A percentile compares a stretch with the other conserved stretches of the same genome.
phyloP scores from a whole-genome alignment of 2,888 invertebrate genomes.

The Synergus laeviventris region DNA sequence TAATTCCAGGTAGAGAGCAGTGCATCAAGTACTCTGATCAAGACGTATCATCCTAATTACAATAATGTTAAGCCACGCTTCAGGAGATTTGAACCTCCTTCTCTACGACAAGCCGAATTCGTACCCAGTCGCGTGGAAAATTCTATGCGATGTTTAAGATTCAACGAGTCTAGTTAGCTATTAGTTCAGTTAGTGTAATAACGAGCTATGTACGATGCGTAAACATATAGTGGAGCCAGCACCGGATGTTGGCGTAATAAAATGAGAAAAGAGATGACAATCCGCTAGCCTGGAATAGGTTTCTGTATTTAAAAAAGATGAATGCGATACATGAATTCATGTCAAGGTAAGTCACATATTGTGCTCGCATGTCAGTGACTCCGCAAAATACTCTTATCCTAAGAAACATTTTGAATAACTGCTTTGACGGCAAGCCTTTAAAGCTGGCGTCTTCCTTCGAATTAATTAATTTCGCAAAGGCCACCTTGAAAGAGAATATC shows the following conservation, averaged over 20 bases:
- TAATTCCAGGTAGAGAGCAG: slow-evolving; percentile 8
- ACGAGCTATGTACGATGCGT: slow-evolving; percentile 32
- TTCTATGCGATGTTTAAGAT: slow-evolving; percentile 21
- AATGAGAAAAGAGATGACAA: slow-evolving; percentile 30
- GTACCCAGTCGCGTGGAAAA: slow-evolving; percentile 25
- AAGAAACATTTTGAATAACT: background rate
- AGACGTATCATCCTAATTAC: slow-evolving; percentile 26
- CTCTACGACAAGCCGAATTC: slow-evolving; percentile 30
- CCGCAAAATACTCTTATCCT: background rate
- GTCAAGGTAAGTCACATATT: slow-evolving; percentile 13
- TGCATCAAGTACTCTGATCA: slow-evolving; percentile 31
- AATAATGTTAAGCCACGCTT: slow-evolving; percentile 32
- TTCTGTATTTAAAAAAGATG: slow-evolving; percentile 9
- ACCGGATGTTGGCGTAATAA: slow-evolving; percentile 29
- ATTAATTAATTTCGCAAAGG: background rate
- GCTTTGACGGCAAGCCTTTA: background rate
- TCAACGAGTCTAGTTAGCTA: slow-evolving; percentile 19
- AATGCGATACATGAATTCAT: background rate
- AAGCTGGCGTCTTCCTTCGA: background rate
- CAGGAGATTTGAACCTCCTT: slow-evolving; percentile 22
- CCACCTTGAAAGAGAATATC: background rate
- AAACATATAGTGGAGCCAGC: slow-evolving; percentile 23
- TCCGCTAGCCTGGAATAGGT: slow-evolving; percentile 27
- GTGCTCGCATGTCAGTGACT: background rate
- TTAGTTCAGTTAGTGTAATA: slow-evolving; percentile 34